These are phyloP conservation scores for Adrianichthys oophorus DNA, from an alignment of 2,797 vertebrate species.

Conservation along the genomic window DNA sequence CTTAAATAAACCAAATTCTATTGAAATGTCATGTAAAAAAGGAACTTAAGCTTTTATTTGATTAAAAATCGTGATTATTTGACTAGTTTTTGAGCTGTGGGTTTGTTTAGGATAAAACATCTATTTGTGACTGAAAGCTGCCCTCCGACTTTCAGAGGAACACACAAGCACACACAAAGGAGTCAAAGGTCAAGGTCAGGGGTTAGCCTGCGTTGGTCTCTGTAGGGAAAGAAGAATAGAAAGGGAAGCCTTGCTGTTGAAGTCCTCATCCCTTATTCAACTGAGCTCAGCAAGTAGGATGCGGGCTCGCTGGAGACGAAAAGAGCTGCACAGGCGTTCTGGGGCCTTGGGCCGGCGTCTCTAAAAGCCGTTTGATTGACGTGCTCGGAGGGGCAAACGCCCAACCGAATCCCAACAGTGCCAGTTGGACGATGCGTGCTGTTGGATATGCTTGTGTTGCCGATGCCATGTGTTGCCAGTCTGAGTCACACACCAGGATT, in stretches of 20 bases:
- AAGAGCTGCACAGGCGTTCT: slow-evolving; percentile 15
- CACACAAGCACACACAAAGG: slow-evolving; percentile 30
- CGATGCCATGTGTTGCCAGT: slow-evolving; percentile 48
- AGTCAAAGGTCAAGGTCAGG: slow-evolving; percentile 57
- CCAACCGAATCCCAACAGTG: slow-evolving; percentile 11
- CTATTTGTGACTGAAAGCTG: slow-evolving; percentile 2
- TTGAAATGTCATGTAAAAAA: background rate
- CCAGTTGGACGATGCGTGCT: slow-evolving; percentile 24
- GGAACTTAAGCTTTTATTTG: background rate
- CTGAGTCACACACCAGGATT: slow-evolving; percentile 56
- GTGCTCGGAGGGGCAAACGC: slow-evolving; percentile 14
- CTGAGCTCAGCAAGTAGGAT: slow-evolving; percentile 51
- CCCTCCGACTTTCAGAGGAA: slow-evolving; percentile 1
- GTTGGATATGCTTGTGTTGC: slow-evolving; percentile 25
- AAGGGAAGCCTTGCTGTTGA: slow-evolving; percentile 46
- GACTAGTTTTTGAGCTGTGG: background rate
- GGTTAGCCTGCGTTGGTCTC: slow-evolving; percentile 44
- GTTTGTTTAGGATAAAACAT: background rate
- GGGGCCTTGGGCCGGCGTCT: slow-evolving; percentile 24
- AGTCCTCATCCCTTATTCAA: slow-evolving; percentile 32
- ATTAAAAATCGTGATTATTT: too few relatives aligned
- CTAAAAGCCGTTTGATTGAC: slow-evolving; percentile 40
- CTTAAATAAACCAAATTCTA: background rate
- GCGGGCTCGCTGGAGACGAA: slow-evolving; percentile 8
- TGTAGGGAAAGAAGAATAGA: slow-evolving; percentile 40